Conservation (phyloP, 2,888 invertebrate species). For the Leptinotarsa rubiginosa region DNA sequence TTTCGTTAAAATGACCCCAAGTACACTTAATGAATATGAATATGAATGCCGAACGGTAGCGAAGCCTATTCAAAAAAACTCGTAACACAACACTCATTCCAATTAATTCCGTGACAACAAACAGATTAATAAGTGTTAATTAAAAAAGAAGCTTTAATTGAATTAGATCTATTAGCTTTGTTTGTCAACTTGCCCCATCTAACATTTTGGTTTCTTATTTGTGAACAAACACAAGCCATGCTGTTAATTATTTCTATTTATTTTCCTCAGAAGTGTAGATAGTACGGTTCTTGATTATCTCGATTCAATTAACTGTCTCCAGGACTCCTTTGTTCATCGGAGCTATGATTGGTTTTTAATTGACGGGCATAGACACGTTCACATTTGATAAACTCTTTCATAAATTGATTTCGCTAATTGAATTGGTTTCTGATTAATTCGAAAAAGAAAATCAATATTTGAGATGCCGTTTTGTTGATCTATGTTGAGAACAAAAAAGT, state of each 20-base stretch:
- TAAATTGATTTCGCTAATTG: slow-evolving; percentile 43
- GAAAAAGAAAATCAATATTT: slow-evolving; percentile 29
- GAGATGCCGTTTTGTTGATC: slow-evolving; percentile 16
- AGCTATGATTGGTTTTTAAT: slow-evolving; percentile 50
- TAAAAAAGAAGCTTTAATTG: slow-evolving; percentile 59
- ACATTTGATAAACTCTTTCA: slow-evolving; percentile 44
- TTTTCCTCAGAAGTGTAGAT: slow-evolving; percentile 47
- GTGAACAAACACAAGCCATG: slow-evolving; percentile 60
- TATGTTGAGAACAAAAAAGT: neutral
- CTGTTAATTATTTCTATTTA: slow-evolving; percentile 61
- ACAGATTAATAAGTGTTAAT: slow-evolving; percentile 61
- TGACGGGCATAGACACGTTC: slow-evolving; percentile 44
- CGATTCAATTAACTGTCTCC: slow-evolving; percentile 49
- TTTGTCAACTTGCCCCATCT: slow-evolving; percentile 51
- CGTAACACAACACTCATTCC: slow-evolving; percentile 54
- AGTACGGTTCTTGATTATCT: slow-evolving; percentile 39
- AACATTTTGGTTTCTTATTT: slow-evolving; percentile 54
- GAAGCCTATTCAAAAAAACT: slow-evolving; percentile 30
- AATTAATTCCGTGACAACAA: slow-evolving; percentile 58
- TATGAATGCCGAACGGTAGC: slow-evolving; percentile 19
- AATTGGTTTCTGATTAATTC: slow-evolving; percentile 42
- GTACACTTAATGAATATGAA: slow-evolving; percentile 17
- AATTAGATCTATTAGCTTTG: slow-evolving; percentile 58
- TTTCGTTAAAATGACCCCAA: slow-evolving; percentile 31
- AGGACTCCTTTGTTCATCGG: slow-evolving; percentile 45